Base-by-base conservation (phyloP, 2,888 invertebrate genomes). In the Spicauda simplicius region DNA sequence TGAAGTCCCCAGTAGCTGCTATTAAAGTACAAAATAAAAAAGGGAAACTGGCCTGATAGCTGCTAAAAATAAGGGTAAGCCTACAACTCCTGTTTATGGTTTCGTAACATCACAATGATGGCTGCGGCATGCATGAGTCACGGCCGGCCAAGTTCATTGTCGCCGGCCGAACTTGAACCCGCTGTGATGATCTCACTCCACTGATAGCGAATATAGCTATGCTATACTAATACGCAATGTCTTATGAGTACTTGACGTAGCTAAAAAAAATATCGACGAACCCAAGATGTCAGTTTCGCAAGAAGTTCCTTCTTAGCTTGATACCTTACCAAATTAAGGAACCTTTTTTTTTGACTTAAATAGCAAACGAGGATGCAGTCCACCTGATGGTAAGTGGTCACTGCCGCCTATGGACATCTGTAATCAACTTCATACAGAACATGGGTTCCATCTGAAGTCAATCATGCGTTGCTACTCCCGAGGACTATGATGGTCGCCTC, bases 111-210 rank as follows among this genome's bases (percentile, higher is more conserved):
- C 80, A 89, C 85, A 82, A 76, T 79, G 85, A 85, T 84, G 88
- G 85, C 81, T 82, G 74, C 73, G 83, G 84, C 80, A 84, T 84
- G 86, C 83, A 83, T 93, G 92, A 92, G 88, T 92, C 92, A 91
- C 75, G 90, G 87, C 84, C 91, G 86, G 85, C 89, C 92, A 92
- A 92, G 92, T 93, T 93, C 92, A 93, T 90, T 92, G 92, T 92
- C 92, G 90, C 80, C 80, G 85, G 69, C 85, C 91, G 92, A 92
- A 92, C 92, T 93, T 93, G 92, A 92, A 92, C 91, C 88, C 88
- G 80, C 77, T 82, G 78, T 77, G 80, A 75, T 76, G 76, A 75
- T 73, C 71, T 74, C 72, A 78, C 73, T 76, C 79, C 81, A 86
- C 82, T 74, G 71, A 70, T 71, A 75, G 57, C 57, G 41, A 50